Percentiles rank a stretch among this genome's conserved stretches.
Evolutionary conservation across 2,113 vertebrate species (phyloP).

Genomic region (Hippoglossus stenolepis): DNA sequence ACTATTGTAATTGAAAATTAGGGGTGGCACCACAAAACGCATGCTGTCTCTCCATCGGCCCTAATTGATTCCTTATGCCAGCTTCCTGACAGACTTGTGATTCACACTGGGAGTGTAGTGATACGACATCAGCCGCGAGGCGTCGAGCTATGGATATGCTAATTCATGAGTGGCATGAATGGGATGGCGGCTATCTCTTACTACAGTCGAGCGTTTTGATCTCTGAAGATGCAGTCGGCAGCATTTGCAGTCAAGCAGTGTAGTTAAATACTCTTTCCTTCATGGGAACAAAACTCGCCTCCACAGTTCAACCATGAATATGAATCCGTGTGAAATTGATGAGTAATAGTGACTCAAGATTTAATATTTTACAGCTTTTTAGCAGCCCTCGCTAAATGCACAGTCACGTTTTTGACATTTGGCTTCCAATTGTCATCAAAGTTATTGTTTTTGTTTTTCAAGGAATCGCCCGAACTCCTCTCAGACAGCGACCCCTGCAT

Average conservation of each 20-base stretch:
- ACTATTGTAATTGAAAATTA: constrained; percentile 78
- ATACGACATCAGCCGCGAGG: constrained; percentile 6
- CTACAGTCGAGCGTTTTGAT: too few species aligned
- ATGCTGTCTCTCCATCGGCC: constrained; percentile 36
- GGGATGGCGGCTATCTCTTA: background rate
- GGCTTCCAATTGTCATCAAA: background rate
- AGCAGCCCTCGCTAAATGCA: background rate
- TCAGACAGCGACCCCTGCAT: constrained; percentile 11
- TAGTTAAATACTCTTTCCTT: too few species aligned
- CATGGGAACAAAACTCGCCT: too few species aligned
- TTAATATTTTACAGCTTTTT: background rate
- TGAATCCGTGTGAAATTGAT: too few species aligned
- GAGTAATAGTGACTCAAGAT: background rate
- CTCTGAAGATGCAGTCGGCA: too few species aligned
- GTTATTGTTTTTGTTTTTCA: too few species aligned
- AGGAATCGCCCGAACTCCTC: too few species aligned
- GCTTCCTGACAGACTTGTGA: constrained; percentile 51
- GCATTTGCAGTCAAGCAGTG: too few species aligned
- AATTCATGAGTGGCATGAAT: constrained; percentile 16
- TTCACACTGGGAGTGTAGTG: constrained; percentile 23
- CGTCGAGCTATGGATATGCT: constrained; percentile 4
- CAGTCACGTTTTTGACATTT: background rate
- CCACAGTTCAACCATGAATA: too few species aligned
- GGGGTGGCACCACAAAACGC: constrained; percentile 35
- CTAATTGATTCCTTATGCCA: constrained; percentile 47